Evolutionary conservation across 2,888 invertebrate species (phyloP), one percentile per base, ranked within the genome.

Genomic region (Resseliella maxima): DNA sequence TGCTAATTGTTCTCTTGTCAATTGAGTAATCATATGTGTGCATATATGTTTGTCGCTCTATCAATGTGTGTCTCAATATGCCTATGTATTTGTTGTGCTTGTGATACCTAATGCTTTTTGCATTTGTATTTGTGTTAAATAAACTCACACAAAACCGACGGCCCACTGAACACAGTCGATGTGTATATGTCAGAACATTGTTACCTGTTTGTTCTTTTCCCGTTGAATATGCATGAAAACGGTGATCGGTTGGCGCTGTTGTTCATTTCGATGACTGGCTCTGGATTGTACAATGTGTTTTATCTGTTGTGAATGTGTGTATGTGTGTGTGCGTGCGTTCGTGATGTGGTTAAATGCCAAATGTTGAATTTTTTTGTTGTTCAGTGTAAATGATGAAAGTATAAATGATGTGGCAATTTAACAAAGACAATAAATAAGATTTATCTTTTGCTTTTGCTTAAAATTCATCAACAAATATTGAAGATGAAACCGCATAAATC

Each of bases 161-260:
- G 15, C 35, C 31, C 6, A 72, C 31, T 18, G 46, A 5, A 59
- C 6, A 18, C 3, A 24, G 35, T 72, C 72, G 72, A 41, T 8
- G 31, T 31, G 72, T 59, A 31, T 5, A 31, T 72, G 72, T 72
- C 72, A 72, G 72, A 72, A 72, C 31, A 72, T 72, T 72, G 72
- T 72, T 72, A 35, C 72, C 72, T 72, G 72, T 72, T 72, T 72
- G 72, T 72, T 72, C 72, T 72, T 72, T 72, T 72, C 72, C 27
- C 72, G 72, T 72, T 72, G 35, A 72, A 59, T n/a, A 12, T 72
- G 72, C 72, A 72, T 72, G 72, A 72, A 31, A 72, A n/a, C 72
- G 18, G 31, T 72, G 72, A 72, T 72, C 72, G 15, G 72, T 72
- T 72, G 72, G 72, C 72, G 72, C 72, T 72, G 72, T 72, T 72